These are phyloP conservation scores for Lasiommata megera DNA, from an alignment of 2,888 invertebrate genomes.

Conservation along the genomic window DNA sequence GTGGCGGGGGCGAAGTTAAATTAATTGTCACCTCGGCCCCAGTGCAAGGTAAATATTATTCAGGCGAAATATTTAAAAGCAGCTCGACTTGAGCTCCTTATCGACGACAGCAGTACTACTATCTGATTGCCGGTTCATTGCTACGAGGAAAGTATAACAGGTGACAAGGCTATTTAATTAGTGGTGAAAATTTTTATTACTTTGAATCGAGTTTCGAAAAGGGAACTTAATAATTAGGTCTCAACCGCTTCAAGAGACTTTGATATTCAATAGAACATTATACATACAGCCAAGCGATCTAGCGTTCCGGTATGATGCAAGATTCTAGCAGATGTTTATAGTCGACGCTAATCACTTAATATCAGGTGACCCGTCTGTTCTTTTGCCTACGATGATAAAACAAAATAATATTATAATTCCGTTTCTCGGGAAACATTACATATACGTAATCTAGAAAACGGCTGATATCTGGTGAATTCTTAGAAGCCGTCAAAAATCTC, in stretches of 20 bases:
- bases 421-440: too few species aligned
- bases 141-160: slow-evolving; percentile 2
- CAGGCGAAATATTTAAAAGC: slow-evolving; percentile 44
- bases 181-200: not conserved
- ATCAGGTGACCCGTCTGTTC: too few species aligned
- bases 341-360: too few species aligned
- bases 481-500: not conserved
- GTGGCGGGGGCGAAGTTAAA: slow-evolving; percentile 17
- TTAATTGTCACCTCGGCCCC: slow-evolving; percentile 21
- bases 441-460: too few species aligned
- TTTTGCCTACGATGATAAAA: too few species aligned
- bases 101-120: slow-evolving; percentile 46
- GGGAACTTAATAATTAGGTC: too few species aligned
- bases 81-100: slow-evolving; percentile 44
- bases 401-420: too few species aligned
- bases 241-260: too few species aligned
- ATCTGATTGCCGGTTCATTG: slow-evolving; percentile 44
- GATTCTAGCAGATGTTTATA: too few species aligned
- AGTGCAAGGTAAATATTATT: slow-evolving; percentile 32
- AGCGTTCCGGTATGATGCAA: too few species aligned
- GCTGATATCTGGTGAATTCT: not conserved
- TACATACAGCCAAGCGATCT: too few species aligned
- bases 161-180: not conserved
- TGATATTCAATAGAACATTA: too few species aligned
- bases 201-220: not conserved